These are phyloP conservation scores for Capitulum mitella DNA, from an alignment of 2,888 invertebrate species.

Conservation along the genomic window DNA sequence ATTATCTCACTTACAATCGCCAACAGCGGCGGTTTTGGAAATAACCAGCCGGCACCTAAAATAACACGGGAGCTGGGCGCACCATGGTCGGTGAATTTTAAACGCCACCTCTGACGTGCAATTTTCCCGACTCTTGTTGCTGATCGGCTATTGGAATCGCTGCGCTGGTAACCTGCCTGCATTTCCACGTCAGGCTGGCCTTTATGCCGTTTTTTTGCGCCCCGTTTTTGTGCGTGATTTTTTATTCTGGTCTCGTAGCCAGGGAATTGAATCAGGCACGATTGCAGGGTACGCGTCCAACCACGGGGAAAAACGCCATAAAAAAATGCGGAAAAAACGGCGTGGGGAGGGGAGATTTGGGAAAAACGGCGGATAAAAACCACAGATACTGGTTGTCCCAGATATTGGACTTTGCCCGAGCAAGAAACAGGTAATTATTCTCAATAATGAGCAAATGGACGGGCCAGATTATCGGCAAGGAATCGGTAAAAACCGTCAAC, in stretches of 20 bases:
- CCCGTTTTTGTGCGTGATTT: background rate
- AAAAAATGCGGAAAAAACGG: background rate
- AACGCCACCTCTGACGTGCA: background rate
- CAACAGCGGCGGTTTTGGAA: background rate
- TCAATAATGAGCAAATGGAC: conserved; percentile 7
- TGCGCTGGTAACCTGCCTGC: background rate
- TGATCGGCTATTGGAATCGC: background rate
- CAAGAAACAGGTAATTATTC: background rate
- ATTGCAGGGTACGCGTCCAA: background rate
- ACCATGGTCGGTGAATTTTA: background rate
- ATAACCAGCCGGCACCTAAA: background rate
- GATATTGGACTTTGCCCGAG: background rate
- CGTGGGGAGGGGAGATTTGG: background rate
- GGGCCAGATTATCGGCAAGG: background rate
- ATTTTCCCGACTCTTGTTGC: background rate
- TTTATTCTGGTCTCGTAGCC: background rate
- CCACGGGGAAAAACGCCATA: background rate
- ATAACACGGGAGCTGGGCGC: background rate
- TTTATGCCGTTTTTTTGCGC: background rate
- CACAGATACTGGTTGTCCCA: background rate
- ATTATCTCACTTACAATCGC: conserved; percentile 1
- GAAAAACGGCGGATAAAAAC: background rate
- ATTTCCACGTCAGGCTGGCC: background rate
- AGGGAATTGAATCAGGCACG: background rate
- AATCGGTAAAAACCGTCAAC: background rate